Conservation (phyloP, 1,140 invertebrate genomes). For the Theocolax elegans region DNA sequence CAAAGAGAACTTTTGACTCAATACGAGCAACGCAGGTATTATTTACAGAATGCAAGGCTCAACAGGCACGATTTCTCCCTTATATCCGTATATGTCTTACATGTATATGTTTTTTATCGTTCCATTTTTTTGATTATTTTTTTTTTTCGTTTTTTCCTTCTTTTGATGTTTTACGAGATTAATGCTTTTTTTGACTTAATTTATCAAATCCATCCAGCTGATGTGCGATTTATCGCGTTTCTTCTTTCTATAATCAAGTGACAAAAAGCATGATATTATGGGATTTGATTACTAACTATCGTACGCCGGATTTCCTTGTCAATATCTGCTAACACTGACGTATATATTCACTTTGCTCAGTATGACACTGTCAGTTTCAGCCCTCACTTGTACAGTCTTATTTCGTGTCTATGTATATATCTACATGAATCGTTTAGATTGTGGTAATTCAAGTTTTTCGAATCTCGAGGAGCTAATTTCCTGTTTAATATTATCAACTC, state of each 20-base stretch:
- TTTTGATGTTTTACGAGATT: not conserved
- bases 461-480: no score
- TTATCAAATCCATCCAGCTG: not conserved
- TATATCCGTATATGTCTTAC: slow-evolving; percentile 1
- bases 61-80: slow-evolving; percentile 37
- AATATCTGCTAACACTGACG: slow-evolving; percentile 65
- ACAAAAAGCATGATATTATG: slow-evolving; percentile 24
- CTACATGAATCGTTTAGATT: no score
- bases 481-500: no score
- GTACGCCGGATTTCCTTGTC: slow-evolving; percentile 41
- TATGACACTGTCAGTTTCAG: slow-evolving; percentile 68
- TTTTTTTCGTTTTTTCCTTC: not conserved
- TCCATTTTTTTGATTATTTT: not conserved
- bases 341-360: slow-evolving; percentile 70
- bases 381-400: slow-evolving; percentile 48
- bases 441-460: no score
- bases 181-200: not conserved
- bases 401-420: not conserved
- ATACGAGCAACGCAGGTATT: not conserved
- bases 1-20: not conserved
- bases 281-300: slow-evolving; percentile 1
- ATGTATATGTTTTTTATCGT: not conserved
- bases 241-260: not conserved
- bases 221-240: slow-evolving; percentile 6
- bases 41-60: slow-evolving; percentile 6